These are phyloP conservation scores for Polylopha cassiicola DNA, from an alignment of 2,888 invertebrate species.

Conservation along the genomic window DNA sequence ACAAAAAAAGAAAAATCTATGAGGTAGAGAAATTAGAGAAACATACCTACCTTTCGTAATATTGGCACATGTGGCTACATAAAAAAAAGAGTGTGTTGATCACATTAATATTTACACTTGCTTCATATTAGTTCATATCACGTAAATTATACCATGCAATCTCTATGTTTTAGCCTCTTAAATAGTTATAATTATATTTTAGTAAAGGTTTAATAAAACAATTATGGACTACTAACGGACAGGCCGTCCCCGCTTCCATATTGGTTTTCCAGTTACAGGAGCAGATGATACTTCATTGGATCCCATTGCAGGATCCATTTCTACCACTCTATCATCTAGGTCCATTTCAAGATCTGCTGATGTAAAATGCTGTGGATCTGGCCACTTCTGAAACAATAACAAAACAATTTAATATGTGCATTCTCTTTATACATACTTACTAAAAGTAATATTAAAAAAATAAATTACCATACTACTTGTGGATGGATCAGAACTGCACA, in stretches of 20 bases:
- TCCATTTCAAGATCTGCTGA: constrained; percentile 42
- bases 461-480: constrained; percentile 39
- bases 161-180: too few species aligned
- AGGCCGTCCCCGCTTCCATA: constrained; percentile 51
- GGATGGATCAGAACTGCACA: constrained; percentile 39
- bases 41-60: too few species aligned
- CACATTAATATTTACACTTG: too few species aligned
- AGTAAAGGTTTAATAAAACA: not conserved
- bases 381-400: constrained; percentile 42
- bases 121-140: too few species aligned
- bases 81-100: too few species aligned
- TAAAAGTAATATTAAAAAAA: not conserved
- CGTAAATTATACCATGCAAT: too few species aligned
- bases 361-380: constrained; percentile 41
- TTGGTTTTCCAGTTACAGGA: constrained; percentile 38
- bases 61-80: too few species aligned
- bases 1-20: not conserved
- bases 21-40: too few species aligned
- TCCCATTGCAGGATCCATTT: constrained; percentile 40
- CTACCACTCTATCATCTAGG: constrained; percentile 38
- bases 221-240: constrained; percentile 37
- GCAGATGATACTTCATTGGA: constrained; percentile 50
- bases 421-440: not conserved
- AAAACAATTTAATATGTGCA: constrained; percentile 1
- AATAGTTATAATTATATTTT: not conserved